Evolutionary conservation across 2,888 invertebrate species (phyloP).

Genomic region (Nemapogon koenigi): DNA sequence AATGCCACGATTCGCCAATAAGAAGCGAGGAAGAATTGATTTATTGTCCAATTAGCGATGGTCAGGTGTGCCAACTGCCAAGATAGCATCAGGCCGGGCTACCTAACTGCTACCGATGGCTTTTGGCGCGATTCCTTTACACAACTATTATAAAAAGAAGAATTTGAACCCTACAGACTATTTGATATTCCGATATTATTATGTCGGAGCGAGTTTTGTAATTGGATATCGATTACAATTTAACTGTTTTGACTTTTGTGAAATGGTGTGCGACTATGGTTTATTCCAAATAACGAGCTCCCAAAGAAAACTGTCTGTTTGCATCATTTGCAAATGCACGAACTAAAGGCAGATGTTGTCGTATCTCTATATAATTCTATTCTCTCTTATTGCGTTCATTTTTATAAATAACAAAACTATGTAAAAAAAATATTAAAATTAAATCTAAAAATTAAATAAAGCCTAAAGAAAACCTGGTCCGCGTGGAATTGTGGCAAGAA

Average conservation of each 20-base stretch:
- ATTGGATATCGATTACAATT: conserved; percentile 62
- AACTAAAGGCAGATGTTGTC: too few species aligned
- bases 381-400: too few species aligned
- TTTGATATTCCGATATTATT: conserved; percentile 65
- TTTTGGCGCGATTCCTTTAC: conserved; percentile 56
- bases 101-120: conserved; percentile 48
- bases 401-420: too few species aligned
- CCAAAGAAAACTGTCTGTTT: too few species aligned
- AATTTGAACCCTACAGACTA: conserved; percentile 56
- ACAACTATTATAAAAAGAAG: conserved; percentile 61
- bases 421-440: too few species aligned
- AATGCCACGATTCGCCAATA: conserved; percentile 64
- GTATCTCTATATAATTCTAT: too few species aligned
- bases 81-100: conserved; percentile 62
- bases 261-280: too few species aligned
- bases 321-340: too few species aligned
- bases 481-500: too few species aligned
- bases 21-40: conserved; percentile 65
- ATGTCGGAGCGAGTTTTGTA: conserved; percentile 42
- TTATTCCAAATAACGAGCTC: too few species aligned
- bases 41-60: conserved; percentile 67
- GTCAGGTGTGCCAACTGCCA: conserved; percentile 66
- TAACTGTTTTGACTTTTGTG: conserved; percentile 20
- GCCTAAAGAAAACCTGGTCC: too few species aligned
- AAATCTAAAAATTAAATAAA: too few species aligned